Evolutionary conservation across 1,140 invertebrate species (phyloP), one percentile per base, ranked within the genome.

Genomic region (Drosophila novamexicana): DNA sequence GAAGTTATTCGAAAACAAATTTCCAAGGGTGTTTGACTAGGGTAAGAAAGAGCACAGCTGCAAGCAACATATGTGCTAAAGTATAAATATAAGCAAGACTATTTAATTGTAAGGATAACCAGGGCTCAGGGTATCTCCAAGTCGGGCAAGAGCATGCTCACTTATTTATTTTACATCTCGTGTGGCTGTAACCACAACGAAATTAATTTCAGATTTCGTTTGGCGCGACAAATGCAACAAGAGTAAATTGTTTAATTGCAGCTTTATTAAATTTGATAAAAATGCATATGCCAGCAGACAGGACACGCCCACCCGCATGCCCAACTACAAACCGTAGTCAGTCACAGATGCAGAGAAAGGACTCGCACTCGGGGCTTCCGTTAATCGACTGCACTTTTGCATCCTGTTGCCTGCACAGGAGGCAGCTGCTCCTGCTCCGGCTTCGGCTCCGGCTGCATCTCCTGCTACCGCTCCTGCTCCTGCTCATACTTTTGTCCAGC

Each of bases 211-310:
- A 74, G 79, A 72, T 75, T 75, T 69, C 65, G 39, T 37, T 61
- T 47, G 68, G 39, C 77, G 73, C 79, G 77, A 81, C 81, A 83
- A 84, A 83, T 80, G 81, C 77, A 77, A 79, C 67, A 76, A 76
- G 61, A 81, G 72, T 78, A 75, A 78, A 78, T 78, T 78, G 75
- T 78, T 78, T 75, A 75, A 75, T 75, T 75, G 73, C 67, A 75
- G 78, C 78, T 86, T 88, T 86, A 86, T 86, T 86, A 88, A 86
- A 86, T 86, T 86, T 86, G 70, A 86, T 88, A 88, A 86, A 86
- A 76, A 77, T 86, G 83, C 82, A 86, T 82, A 82, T 88, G 85
- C 57, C 39, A 12, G 16, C 71, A 74, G 64, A 75, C 57, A 64
- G 53, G 47, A 58, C 75, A 76, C 82, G 75, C 75, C 82, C 75